A percentile compares a stretch with the other conserved stretches of the same genome.
These are phyloP conservation scores for Reinhardtius hippoglossoides DNA, from an alignment of 2,113 vertebrate genomes.

Conservation along the genomic window DNA sequence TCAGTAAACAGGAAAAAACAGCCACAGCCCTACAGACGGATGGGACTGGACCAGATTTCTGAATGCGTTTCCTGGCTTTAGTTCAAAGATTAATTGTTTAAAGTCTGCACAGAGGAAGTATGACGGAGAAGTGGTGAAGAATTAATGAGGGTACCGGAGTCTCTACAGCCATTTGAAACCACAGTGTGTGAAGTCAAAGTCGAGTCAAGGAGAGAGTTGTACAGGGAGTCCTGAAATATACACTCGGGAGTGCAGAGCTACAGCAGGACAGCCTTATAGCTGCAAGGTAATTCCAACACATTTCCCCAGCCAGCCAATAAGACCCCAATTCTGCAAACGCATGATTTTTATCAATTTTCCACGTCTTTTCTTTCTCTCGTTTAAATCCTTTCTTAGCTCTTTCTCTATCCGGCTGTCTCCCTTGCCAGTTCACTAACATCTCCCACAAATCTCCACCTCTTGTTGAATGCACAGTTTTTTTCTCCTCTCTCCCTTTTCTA, in stretches of 20 bases:
- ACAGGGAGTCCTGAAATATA: constrained; percentile 33
- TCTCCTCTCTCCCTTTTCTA: background rate
- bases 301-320: constrained; percentile 43
- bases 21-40: background rate
- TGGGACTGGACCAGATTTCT: background rate
- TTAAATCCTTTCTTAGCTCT: constrained; percentile 31
- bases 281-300: constrained; percentile 55
- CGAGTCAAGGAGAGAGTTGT: constrained; percentile 49
- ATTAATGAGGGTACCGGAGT: constrained; percentile 12
- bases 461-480: constrained; percentile 8
- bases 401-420: constrained; percentile 10
- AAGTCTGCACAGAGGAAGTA: background rate
- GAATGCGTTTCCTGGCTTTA: background rate
- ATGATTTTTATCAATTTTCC: constrained; percentile 48
- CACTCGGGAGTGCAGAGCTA: constrained; percentile 21
- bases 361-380: constrained; percentile 18
- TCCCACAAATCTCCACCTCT: constrained; percentile 24
- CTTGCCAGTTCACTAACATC: constrained; percentile 20
- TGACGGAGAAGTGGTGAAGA: constrained; percentile 2
- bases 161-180: constrained; percentile 25
- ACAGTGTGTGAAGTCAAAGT: constrained; percentile 57
- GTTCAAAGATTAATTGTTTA: background rate
- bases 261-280: constrained; percentile 44
- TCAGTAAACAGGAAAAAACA: background rate
- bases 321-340: constrained; percentile 43